Evolutionary conservation across 2,113 vertebrate species (phyloP).

Genomic region (Seriola rivoliana): DNA sequence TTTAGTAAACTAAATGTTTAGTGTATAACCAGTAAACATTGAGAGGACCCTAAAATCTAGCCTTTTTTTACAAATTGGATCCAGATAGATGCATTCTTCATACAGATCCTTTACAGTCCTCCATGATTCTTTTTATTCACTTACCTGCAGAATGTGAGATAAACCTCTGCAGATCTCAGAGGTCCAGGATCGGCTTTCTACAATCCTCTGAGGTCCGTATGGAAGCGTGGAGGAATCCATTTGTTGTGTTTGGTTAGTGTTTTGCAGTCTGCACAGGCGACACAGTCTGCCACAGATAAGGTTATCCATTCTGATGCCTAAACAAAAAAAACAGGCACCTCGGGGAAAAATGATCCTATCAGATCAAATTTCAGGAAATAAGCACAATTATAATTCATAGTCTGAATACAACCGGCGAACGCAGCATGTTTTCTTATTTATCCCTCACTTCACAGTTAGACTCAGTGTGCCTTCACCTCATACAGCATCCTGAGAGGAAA

Average conservation of each 20-base stretch:
- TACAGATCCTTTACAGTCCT: too few species aligned
- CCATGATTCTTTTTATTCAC: background rate
- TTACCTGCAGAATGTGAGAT: background rate
- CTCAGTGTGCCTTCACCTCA: background rate
- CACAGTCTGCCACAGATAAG: background rate
- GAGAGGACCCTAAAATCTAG: background rate
- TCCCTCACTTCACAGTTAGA: background rate
- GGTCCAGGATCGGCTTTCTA: background rate
- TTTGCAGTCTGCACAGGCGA: background rate
- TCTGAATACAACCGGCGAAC: background rate
- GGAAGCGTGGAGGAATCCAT: constrained; percentile 1
- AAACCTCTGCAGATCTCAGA: background rate
- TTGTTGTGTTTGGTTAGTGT: background rate
- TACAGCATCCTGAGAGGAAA: constrained; percentile 20
- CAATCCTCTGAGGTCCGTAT: background rate
- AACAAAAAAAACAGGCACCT: background rate
- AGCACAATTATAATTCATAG: constrained; percentile 8
- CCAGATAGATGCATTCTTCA: too few species aligned
- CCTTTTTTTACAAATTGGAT: too few species aligned
- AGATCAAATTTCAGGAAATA: constrained; percentile 12
- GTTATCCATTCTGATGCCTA: background rate
- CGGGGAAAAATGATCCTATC: background rate
- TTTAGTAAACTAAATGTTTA: too few species aligned
- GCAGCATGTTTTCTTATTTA: background rate
- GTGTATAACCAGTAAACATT: too few species aligned